Conservation (phyloP, 2,797 vertebrate species). For the Petrocephalus sullivani region DNA sequence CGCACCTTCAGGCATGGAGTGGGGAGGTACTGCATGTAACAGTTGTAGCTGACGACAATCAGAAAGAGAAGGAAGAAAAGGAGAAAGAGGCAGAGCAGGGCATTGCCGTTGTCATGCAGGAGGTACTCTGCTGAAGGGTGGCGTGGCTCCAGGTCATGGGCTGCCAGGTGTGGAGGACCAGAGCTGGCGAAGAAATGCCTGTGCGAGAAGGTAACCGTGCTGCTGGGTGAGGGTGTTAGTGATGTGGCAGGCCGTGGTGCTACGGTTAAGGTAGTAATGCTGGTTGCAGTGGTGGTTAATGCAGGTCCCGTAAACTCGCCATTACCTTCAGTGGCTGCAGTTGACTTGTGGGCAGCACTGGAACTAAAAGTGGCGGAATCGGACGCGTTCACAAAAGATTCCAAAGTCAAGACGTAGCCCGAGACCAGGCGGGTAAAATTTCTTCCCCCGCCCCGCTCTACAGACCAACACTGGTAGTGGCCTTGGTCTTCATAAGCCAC, state of each 20-base stretch:
- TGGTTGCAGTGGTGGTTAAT: constrained; percentile 52
- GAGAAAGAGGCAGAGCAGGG: constrained; percentile 83
- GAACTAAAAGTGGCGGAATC: constrained; percentile 37
- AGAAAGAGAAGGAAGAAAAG: constrained; percentile 84
- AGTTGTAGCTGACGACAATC: constrained; percentile 81
- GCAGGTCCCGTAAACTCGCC: constrained; percentile 47
- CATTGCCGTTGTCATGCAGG: constrained; percentile 68
- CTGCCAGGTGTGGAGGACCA: constrained; percentile 52
- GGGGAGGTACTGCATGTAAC: constrained; percentile 90
- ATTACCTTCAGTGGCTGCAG: constrained; percentile 65
- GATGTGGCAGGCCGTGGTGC: constrained; percentile 58
- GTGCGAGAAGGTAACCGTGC: constrained; percentile 47
- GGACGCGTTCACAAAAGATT: constrained; percentile 42
- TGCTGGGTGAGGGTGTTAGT: constrained; percentile 55
- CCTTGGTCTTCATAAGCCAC: constrained; percentile 79
- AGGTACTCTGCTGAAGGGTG: constrained; percentile 75
- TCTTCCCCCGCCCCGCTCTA: constrained; percentile 72
- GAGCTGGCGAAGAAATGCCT: constrained; percentile 60
- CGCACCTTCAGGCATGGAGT: constrained; percentile 80
- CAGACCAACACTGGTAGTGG: constrained; percentile 81
- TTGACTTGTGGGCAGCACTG: constrained; percentile 18
- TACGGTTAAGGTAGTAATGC: constrained; percentile 55
- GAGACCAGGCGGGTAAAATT: constrained; percentile 75
- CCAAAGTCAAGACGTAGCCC: constrained; percentile 72
- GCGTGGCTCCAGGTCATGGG: constrained; percentile 53